Conservation (phyloP, 92 coral and sea anemone species). For the Chrysogorgia sp. region DNA sequence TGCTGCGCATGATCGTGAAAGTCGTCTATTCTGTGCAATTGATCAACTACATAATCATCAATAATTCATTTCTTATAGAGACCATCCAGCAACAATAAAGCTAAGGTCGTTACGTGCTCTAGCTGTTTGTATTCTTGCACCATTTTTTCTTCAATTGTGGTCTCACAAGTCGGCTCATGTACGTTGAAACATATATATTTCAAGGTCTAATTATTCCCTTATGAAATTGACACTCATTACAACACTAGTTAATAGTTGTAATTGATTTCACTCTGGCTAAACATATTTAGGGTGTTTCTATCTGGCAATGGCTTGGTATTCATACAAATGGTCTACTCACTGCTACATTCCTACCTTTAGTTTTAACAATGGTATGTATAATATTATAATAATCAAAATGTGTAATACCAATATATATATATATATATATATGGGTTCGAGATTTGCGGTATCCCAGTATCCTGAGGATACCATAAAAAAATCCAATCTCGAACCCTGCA, state of each 20-base stretch:
- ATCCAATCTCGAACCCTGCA: too few species aligned
- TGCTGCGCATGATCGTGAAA: too few species aligned
- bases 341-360: constrained; percentile 72
- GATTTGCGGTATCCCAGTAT: too few species aligned
- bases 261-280: too few species aligned
- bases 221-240: too few species aligned
- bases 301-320: constrained; percentile 85
- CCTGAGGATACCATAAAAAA: background rate
- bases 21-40: too few species aligned
- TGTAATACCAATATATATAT: too few species aligned
- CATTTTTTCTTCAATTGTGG: constrained; percentile 89
- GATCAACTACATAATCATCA: background rate
- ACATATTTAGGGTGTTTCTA: constrained; percentile 35
- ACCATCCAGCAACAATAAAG: constrained; percentile 88
- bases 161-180: constrained; percentile 61
- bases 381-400: background rate
- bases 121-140: constrained; percentile 76
- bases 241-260: too few species aligned
- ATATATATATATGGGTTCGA: too few species aligned
- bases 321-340: constrained; percentile 58
- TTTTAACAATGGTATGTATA: constrained; percentile 77
- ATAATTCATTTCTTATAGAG: constrained; percentile 53
- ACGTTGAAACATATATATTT: background rate
- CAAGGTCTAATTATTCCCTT: too few species aligned
- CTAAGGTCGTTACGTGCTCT: constrained; percentile 84